phyloP scores from a whole-genome alignment of 2,888 invertebrate genomes.

The Synanthedon andrenaeformis region DNA sequence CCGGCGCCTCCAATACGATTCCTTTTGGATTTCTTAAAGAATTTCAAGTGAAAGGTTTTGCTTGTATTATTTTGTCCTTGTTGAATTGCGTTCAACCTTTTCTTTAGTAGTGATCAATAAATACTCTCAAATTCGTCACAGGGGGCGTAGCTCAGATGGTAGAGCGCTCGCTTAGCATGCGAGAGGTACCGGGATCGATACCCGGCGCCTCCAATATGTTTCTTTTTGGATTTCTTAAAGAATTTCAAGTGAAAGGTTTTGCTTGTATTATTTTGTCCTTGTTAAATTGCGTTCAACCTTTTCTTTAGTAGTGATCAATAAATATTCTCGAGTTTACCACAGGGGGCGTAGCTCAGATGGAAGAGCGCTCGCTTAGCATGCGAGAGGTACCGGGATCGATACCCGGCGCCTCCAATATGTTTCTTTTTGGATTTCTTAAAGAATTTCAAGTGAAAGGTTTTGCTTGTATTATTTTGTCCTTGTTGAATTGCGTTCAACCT shows the following conservation, averaged over 20 bases:
- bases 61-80: too few species aligned
- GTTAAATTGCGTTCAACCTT: too few species aligned
- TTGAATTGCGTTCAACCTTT: too few species aligned
- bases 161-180: conserved; percentile 71
- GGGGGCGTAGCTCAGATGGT: conserved; percentile 71
- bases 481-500: too few species aligned
- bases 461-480: too few species aligned
- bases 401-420: conserved; percentile 20
- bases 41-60: too few species aligned
- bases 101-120: neutral
- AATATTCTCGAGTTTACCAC: neutral
- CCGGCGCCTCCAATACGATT: conserved; percentile 52
- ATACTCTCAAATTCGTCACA: conserved; percentile 1
- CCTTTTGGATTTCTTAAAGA: too few species aligned
- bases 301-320: too few species aligned
- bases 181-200: conserved; percentile 70
- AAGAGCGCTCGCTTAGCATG: conserved; percentile 66
- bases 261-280: too few species aligned
- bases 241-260: too few species aligned
- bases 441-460: too few species aligned
- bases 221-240: conserved; percentile 10
- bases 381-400: conserved; percentile 26
- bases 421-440: too few species aligned
- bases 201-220: conserved; percentile 59
- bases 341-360: conserved; percentile 71